Percentiles rank a stretch among this genome's conserved stretches.
These are phyloP conservation scores for Ceraclea dissimilis DNA, from an alignment of 2,888 invertebrate species.

Conservation along the genomic window DNA sequence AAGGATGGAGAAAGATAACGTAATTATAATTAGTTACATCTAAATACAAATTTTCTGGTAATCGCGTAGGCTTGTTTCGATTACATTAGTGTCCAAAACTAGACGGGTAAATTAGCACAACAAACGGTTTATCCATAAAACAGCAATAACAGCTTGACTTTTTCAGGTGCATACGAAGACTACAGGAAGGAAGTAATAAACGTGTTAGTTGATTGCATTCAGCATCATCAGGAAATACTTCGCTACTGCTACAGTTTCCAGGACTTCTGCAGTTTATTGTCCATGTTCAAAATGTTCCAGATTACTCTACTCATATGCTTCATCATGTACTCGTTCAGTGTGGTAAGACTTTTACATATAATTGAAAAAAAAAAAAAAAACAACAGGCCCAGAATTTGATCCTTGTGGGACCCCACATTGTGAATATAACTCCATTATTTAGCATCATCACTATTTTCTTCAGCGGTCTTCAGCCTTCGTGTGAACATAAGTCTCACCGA, in stretches of 20 bases:
- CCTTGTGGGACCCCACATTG: neutral
- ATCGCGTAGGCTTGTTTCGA: too few species aligned
- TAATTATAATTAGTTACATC: too few species aligned
- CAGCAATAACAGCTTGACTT: too few species aligned
- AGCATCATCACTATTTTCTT: too few species aligned
- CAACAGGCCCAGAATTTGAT: neutral
- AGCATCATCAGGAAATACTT: constrained; percentile 33
- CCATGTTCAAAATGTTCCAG: constrained; percentile 33
- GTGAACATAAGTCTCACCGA: too few species aligned
- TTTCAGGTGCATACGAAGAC: constrained; percentile 9
- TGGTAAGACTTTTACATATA: constrained; percentile 27
- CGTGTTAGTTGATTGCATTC: constrained; percentile 30
- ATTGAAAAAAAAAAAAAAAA: too few species aligned
- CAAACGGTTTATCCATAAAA: too few species aligned
- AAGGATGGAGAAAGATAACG: too few species aligned
- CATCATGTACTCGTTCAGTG: constrained; percentile 32
- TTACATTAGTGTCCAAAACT: too few species aligned
- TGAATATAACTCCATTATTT: neutral
- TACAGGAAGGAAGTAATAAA: constrained; percentile 22
- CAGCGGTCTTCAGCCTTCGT: too few species aligned
- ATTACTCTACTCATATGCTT: constrained; percentile 33
- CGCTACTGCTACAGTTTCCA: constrained; percentile 31
- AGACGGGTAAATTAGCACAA: too few species aligned
- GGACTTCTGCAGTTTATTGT: constrained; percentile 32
- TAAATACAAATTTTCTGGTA: too few species aligned